A percentile compares a stretch with the other conserved stretches of the same genome.
Evolutionary conservation across 2,888 invertebrate species (phyloP).

Genomic region (Habroteleia sp.): DNA sequence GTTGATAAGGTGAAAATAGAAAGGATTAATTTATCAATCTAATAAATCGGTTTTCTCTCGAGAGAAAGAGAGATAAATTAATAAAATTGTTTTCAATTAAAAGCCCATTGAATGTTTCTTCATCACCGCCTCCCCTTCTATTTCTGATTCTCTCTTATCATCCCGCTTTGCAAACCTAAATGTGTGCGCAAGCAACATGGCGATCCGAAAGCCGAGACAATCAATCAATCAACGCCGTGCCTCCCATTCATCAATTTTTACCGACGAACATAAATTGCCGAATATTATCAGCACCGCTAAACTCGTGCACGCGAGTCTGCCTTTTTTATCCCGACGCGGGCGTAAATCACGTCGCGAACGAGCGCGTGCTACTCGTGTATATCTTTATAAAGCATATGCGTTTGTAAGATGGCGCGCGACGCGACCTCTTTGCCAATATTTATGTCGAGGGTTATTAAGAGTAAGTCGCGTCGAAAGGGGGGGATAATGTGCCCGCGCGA

Average conservation of each 20-base stretch:
- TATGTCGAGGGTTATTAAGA: slow-evolving; percentile 72
- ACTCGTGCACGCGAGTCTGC: slow-evolving; percentile 3
- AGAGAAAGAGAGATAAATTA: too few relatives aligned
- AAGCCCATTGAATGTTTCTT: too few relatives aligned
- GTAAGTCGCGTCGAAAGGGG: slow-evolving; percentile 43
- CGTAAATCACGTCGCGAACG: slow-evolving; percentile 66
- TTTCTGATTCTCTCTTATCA: slow-evolving; percentile 9
- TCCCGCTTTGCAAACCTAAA: slow-evolving; percentile 13
- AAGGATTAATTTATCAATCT: too few relatives aligned
- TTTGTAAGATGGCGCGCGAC: slow-evolving; percentile 5
- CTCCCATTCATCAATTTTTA: slow-evolving; percentile 26
- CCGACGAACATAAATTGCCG: slow-evolving; percentile 23
- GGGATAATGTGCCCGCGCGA: slow-evolving; percentile 34
- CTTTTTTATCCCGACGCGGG: slow-evolving; percentile 34
- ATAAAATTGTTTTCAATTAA: too few relatives aligned
- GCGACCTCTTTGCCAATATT: slow-evolving; percentile 65
- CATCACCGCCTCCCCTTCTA: too few relatives aligned
- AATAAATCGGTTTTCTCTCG: too few relatives aligned
- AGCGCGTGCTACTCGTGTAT: slow-evolving; percentile 28
- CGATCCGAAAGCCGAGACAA: background rate
- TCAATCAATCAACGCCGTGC: slow-evolving; percentile 24
- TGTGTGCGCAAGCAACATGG: slow-evolving; percentile 6
- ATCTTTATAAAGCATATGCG: slow-evolving; percentile 50
- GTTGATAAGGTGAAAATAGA: too few relatives aligned
- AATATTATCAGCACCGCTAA: slow-evolving; percentile 16